phyloP scores from a whole-genome alignment of 1,140 invertebrate species.

The Lysiphlebus fabarum region DNA sequence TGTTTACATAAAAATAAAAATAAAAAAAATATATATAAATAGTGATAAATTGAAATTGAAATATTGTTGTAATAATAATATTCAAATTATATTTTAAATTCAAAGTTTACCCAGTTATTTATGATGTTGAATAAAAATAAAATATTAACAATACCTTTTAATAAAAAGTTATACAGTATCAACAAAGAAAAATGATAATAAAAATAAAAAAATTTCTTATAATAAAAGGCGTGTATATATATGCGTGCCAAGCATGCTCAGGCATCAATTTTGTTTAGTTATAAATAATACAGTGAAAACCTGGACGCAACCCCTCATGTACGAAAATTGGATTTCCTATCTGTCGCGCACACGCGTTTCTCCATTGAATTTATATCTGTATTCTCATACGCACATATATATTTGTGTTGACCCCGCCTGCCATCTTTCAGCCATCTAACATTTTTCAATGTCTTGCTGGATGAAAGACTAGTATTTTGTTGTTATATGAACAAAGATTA shows the following conservation, averaged over 20 bases:
- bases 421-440: neutral
- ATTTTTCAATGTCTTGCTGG: constrained; percentile 1
- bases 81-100: no score
- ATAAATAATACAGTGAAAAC: constrained; percentile 51
- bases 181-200: constrained; percentile 16
- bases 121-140: constrained; percentile 8
- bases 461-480: constrained; percentile 11
- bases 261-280: constrained; percentile 47
- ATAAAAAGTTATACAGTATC: constrained; percentile 1
- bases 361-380: neutral
- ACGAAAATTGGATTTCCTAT: constrained; percentile 52
- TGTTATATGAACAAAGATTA: neutral
- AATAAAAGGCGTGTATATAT: constrained; percentile 27
- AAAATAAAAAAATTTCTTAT: constrained; percentile 9
- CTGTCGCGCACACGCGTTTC: constrained; percentile 32
- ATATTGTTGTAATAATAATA: no score
- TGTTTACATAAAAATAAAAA: no score
- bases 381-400: constrained; percentile 13
- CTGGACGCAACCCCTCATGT: constrained; percentile 34
- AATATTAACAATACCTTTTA: constrained; percentile 22
- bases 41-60: no score
- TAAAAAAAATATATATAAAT: no score
- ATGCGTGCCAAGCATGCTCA: constrained; percentile 48
- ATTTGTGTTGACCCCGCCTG: neutral
- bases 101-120: no score